These are phyloP conservation scores for Lycophotia porphyrea DNA, from an alignment of 2,888 invertebrate species.

Conservation along the genomic window DNA sequence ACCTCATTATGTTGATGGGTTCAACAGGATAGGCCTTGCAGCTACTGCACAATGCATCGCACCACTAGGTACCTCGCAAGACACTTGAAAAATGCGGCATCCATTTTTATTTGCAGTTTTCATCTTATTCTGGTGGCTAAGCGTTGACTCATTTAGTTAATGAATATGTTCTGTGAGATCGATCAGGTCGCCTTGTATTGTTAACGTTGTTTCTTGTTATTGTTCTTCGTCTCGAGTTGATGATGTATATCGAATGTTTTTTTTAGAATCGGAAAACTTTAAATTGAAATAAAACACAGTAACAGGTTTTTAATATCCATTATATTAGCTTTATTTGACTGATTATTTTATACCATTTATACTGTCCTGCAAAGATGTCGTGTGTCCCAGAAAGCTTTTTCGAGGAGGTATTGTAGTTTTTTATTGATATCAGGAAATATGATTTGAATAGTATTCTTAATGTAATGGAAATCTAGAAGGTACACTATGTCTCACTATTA, in stretches of 20 bases:
- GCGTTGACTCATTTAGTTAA: neutral
- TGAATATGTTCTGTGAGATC: neutral
- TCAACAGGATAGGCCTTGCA: neutral
- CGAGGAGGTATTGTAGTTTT: neutral
- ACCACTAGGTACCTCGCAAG: neutral
- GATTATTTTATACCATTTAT: too few species aligned
- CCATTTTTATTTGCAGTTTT: neutral
- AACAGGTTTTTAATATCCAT: too few species aligned
- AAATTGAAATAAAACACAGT: too few species aligned
- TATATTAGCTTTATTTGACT: too few species aligned
- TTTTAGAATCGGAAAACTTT: too few species aligned
- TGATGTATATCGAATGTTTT: too few species aligned
- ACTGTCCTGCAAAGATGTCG: neutral
- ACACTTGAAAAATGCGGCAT: neutral
- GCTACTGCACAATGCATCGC: neutral
- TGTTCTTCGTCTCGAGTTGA: too few species aligned
- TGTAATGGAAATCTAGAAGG: neutral
- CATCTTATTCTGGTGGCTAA: too few species aligned
- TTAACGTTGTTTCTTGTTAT: too few species aligned
- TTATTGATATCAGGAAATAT: neutral
- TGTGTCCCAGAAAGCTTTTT: neutral
- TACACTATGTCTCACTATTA: too few species aligned
- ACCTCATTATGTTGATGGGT: constrained; percentile 12
- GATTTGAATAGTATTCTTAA: too few species aligned
- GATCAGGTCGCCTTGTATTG: neutral